These are phyloP conservation scores for Toxotes chatareus DNA, from an alignment of 2,113 vertebrate genomes.

Conservation along the genomic window DNA sequence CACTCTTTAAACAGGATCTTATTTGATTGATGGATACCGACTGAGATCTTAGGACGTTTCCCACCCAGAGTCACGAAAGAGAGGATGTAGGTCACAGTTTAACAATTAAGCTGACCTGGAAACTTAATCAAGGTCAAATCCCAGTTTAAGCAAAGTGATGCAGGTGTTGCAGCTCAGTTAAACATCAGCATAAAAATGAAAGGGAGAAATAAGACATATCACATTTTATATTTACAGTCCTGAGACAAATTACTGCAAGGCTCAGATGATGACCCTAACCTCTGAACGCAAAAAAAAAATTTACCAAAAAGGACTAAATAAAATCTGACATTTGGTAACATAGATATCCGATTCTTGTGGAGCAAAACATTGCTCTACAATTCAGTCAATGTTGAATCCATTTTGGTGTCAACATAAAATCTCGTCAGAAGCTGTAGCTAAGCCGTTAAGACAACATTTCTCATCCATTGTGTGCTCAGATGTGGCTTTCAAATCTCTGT, in stretches of 20 bases:
- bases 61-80: not conserved
- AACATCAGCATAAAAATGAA: not conserved
- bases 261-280: not conserved
- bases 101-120: not conserved
- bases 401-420: too few relatives aligned
- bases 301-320: too few relatives aligned
- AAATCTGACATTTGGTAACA: not conserved
- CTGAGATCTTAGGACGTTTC: not conserved
- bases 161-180: not conserved
- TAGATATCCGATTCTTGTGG: not conserved
- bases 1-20: not conserved
- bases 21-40: slow-evolving; percentile 4
- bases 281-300: too few relatives aligned
- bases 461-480: not conserved
- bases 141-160: not conserved
- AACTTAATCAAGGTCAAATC: not conserved
- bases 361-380: not conserved
- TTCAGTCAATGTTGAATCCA: too few relatives aligned
- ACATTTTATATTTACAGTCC: not conserved
- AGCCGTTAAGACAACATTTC: not conserved
- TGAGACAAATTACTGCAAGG: not conserved
- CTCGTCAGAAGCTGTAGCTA: not conserved
- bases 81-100: not conserved
- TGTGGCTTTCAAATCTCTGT: slow-evolving; percentile 5
- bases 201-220: not conserved